A percentile compares a stretch with the other conserved stretches of the same genome.
Conservation (phyloP, 2,113 vertebrate species). For the Prionailurus bengalensis region DNA sequence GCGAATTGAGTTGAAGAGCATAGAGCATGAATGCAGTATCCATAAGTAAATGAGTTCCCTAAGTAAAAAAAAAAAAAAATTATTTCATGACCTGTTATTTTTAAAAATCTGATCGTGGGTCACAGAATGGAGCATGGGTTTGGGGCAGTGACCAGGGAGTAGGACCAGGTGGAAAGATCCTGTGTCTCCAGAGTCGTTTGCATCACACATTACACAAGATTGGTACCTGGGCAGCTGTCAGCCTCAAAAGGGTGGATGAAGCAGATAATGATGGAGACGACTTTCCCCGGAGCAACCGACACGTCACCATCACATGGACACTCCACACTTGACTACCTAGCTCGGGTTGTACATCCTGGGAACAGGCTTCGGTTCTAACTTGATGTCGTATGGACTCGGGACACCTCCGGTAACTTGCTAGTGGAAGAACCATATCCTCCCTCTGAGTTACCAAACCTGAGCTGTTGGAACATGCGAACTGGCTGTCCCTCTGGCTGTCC, state of each 20-base stretch:
- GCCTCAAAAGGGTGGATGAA: background rate
- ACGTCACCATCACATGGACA: accelerated
- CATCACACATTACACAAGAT: background rate
- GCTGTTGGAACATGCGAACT: accelerated
- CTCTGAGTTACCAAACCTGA: accelerated
- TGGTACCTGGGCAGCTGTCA: accelerated
- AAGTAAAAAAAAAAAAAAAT: no score
- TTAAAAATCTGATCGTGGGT: background rate
- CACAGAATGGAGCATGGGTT: background rate
- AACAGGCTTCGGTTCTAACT: accelerated
- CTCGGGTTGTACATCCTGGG: accelerated
- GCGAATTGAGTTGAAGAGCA: accelerated
- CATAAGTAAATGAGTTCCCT: background rate
- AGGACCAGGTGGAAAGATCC: accelerated
- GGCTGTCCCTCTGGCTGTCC: accelerated
- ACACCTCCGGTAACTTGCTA: background rate
- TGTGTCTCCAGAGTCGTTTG: background rate
- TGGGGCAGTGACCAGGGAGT: accelerated
- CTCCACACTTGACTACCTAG: accelerated
- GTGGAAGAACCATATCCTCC: no score
- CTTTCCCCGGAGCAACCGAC: accelerated
- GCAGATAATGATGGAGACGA: accelerated
- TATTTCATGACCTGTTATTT: background rate
- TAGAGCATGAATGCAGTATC: background rate
- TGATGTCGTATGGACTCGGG: background rate